Conservation (phyloP, 1,140 invertebrate genomes). For the Calephelis virginiensis region DNA sequence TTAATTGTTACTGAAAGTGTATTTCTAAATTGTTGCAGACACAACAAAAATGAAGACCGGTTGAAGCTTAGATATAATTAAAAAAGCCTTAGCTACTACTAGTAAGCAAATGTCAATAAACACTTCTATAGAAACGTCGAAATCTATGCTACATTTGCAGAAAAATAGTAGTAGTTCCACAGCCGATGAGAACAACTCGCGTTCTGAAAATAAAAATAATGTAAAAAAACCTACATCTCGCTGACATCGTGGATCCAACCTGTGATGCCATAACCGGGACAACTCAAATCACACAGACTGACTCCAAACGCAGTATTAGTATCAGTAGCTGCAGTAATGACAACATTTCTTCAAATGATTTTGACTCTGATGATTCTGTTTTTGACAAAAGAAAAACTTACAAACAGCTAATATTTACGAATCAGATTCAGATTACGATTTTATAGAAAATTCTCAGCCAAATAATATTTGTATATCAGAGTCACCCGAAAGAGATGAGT, state of each 20-base stretch:
- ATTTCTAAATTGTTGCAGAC: slow-evolving; percentile 3
- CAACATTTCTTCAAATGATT: slow-evolving; percentile 17
- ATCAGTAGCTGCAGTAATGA: slow-evolving; percentile 12
- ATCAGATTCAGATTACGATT: slow-evolving; percentile 16
- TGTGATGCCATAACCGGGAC: background rate
- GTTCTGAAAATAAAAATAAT: background rate
- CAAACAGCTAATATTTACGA: background rate
- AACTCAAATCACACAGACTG: background rate
- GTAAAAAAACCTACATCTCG: no score
- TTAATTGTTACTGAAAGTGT: background rate
- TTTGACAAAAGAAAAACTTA: slow-evolving; percentile 7
- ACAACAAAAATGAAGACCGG: slow-evolving; percentile 18
- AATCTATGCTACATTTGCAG: no score
- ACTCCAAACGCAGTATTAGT: background rate
- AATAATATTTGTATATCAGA: no score
- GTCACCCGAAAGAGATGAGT: no score
- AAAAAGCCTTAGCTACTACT: background rate
- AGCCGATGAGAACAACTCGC: no score
- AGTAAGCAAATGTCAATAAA: no score
- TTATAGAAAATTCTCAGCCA: slow-evolving; percentile 18
- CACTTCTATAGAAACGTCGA: no score
- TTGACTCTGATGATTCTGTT: slow-evolving; percentile 22
- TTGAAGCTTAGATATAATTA: slow-evolving; percentile 6
- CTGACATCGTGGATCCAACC: slow-evolving; percentile 4
- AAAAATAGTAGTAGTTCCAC: no score